phyloP scores from a whole-genome alignment of 2,888 invertebrate species.

The Cremastinae sp. region DNA sequence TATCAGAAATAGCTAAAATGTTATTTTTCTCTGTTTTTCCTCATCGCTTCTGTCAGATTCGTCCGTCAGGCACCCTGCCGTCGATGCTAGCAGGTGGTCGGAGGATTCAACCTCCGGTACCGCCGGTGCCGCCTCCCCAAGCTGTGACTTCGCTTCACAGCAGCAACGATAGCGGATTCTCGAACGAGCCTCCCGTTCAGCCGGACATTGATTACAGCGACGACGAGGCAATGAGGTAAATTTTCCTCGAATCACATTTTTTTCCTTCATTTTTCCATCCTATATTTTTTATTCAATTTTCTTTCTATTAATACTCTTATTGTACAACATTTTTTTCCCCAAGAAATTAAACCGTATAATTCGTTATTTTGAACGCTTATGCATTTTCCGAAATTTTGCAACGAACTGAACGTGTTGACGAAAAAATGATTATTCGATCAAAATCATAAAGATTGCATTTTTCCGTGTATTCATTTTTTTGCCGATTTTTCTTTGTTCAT shows the following conservation, averaged over 20 bases:
- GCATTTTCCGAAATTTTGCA: background rate
- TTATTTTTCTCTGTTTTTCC: conserved; percentile 23
- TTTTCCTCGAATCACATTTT: conserved; percentile 21
- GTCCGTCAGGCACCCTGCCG: conserved; percentile 79
- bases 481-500: too few species aligned
- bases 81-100: conserved; percentile 76
- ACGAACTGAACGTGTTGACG: too few species aligned
- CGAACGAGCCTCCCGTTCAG: conserved; percentile 93
- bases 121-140: conserved; percentile 78
- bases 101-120: conserved; percentile 80
- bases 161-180: conserved; percentile 95
- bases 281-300: conserved; percentile 7
- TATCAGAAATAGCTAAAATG: background rate
- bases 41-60: conserved; percentile 70
- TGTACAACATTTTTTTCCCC: background rate
- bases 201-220: conserved; percentile 95
- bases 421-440: too few species aligned
- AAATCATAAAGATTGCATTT: too few species aligned
- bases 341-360: background rate
- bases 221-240: conserved; percentile 89
- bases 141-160: conserved; percentile 88
- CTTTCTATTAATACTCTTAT: background rate
- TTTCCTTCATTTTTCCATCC: background rate
- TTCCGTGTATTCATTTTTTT: too few species aligned
- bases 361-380: background rate